These are phyloP conservation scores for Trichogramma dendrolimi DNA, from an alignment of 2,888 invertebrate genomes.

Conservation along the genomic window DNA sequence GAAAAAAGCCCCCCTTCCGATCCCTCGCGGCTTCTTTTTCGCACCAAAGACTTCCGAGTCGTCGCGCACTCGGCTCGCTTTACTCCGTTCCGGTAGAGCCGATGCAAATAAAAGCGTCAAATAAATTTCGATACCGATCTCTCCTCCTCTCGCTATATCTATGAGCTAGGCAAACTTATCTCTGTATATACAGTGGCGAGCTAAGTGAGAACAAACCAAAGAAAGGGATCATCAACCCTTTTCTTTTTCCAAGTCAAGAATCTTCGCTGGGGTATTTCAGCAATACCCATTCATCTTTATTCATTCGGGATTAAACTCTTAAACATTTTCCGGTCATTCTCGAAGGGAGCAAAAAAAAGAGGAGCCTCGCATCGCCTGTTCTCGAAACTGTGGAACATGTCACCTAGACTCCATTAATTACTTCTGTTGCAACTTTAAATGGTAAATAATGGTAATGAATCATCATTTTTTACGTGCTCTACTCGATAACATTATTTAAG, in stretches of 20 bases:
- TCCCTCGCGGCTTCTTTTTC: conserved; percentile 18
- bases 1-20: conserved; percentile 19
- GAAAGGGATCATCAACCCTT: conserved; percentile 36
- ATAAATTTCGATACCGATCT: conserved; percentile 51
- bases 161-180: background rate
- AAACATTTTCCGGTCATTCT: conserved; percentile 34
- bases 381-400: conserved; percentile 30
- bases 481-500: conserved; percentile 19
- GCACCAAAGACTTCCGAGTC: conserved; percentile 34
- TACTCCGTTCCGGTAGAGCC: conserved; percentile 30
- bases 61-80: conserved; percentile 21
- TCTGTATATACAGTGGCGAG: background rate
- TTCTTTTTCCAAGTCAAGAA: conserved; percentile 38
- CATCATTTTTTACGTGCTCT: conserved; percentile 28
- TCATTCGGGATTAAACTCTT: conserved; percentile 37
- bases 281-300: conserved; percentile 34
- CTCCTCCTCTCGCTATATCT: conserved; percentile 1
- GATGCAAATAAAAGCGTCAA: conserved; percentile 49
- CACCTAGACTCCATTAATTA: conserved; percentile 35
- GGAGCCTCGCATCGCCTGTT: conserved; percentile 2
- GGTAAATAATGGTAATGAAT: conserved; percentile 36
- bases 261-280: conserved; percentile 33
- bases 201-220: conserved; percentile 9
- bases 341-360: background rate
- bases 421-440: conserved; percentile 32